These are phyloP conservation scores for Dendroctonus valens DNA, from an alignment of 1,140 invertebrate species.

Conservation along the genomic window DNA sequence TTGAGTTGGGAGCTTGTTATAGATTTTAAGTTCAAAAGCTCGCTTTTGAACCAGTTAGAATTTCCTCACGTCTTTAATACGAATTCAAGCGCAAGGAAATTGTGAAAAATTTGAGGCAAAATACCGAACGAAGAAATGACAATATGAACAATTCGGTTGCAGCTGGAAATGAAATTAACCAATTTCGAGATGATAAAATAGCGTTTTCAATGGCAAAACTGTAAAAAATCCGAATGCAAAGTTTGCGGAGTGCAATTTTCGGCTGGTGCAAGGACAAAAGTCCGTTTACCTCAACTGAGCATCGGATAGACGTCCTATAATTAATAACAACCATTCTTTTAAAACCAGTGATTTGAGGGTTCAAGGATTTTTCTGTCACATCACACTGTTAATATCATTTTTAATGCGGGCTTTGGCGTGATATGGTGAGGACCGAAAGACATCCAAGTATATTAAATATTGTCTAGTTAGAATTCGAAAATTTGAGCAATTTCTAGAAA, in stretches of 20 bases:
- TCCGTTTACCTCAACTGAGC: conserved; percentile 28
- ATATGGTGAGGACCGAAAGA: conserved; percentile 18
- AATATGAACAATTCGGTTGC: too few relatives aligned
- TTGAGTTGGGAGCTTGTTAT: too few relatives aligned
- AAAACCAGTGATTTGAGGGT: conserved; percentile 32
- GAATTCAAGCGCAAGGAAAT: too few relatives aligned
- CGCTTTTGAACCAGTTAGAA: too few relatives aligned
- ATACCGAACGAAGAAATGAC: too few relatives aligned
- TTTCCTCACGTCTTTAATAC: too few relatives aligned
- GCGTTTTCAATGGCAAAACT: conserved; percentile 13
- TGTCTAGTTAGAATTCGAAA: too few relatives aligned
- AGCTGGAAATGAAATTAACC: background rate
- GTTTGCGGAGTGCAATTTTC: conserved; percentile 28
- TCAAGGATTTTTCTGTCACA: conserved; percentile 29
- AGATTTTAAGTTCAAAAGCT: too few relatives aligned
- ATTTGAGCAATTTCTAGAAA: too few relatives aligned
- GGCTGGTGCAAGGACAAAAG: conserved; percentile 31
- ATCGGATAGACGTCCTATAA: conserved; percentile 31
- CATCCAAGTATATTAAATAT: too few relatives aligned
- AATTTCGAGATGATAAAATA: conserved; percentile 1
- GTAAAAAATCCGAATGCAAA: conserved; percentile 1
- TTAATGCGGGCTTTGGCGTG: conserved; percentile 20
- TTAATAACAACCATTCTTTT: conserved; percentile 32
- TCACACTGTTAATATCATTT: conserved; percentile 29
- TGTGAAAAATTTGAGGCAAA: too few relatives aligned